Conservation (phyloP, 2,797 vertebrate genomes). For the Pangasius sanitwongsei region DNA sequence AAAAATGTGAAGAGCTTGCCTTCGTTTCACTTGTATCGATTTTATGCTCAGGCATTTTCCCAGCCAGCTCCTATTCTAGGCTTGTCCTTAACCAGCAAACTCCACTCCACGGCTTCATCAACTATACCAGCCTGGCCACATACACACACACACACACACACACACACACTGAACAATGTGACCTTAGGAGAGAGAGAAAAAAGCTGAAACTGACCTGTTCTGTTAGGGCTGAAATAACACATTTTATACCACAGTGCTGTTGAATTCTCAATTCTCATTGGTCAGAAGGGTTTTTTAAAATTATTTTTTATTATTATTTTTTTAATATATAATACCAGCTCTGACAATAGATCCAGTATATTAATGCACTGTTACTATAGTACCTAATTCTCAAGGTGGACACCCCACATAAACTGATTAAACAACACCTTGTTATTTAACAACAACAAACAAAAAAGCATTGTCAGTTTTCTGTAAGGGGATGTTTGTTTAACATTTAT, state of each 20-base stretch:
- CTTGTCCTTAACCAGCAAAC: constrained; percentile 34
- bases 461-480: neutral
- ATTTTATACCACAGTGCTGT: neutral
- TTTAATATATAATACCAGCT: neutral
- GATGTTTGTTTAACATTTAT: neutral
- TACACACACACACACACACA: constrained; percentile 16
- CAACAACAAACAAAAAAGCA: neutral
- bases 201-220: neutral
- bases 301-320: neutral
- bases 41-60: constrained; percentile 18
- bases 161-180: constrained; percentile 7
- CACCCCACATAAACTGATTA: neutral
- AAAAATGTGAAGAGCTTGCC: constrained; percentile 35
- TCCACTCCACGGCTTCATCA: constrained; percentile 39
- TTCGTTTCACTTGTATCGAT: constrained; percentile 39
- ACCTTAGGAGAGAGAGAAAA: neutral
- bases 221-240: neutral
- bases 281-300: neutral
- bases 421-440: neutral
- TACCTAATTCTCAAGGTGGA: neutral
- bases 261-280: neutral
- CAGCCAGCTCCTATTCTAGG: constrained; percentile 16
- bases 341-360: neutral
- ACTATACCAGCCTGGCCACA: neutral
- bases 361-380: neutral